These are phyloP conservation scores for Thermophis baileyi DNA, from an alignment of 2,113 vertebrate genomes.

Conservation along the genomic window DNA sequence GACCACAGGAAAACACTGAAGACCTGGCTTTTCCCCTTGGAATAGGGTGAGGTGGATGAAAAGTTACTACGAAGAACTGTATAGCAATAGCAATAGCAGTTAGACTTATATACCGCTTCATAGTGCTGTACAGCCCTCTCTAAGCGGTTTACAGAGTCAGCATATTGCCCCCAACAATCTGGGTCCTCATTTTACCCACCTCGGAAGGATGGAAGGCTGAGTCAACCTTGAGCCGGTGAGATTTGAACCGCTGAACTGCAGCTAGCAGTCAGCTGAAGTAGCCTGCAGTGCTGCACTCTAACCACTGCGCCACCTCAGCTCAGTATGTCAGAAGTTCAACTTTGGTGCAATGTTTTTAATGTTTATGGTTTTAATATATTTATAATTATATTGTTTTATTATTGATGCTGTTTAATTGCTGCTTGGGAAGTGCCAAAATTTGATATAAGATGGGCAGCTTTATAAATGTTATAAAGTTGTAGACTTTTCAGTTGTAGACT, in stretches of 20 bases:
- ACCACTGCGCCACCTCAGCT: no score
- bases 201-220: no score
- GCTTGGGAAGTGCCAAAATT: background rate
- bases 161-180: no score
- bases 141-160: no score
- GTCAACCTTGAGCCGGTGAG: no score
- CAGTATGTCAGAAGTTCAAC: background rate
- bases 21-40: background rate
- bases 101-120: no score
- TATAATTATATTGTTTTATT: background rate
- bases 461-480: background rate
- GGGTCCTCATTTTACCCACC: no score
- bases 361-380: background rate
- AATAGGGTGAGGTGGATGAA: background rate
- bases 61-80: background rate
- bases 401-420: background rate
- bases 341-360: background rate
- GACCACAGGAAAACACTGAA: background rate
- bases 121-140: no score
- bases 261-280: no score
- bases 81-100: no score
- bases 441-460: background rate
- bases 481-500: background rate
- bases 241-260: no score
- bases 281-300: no score